Percentiles rank a stretch among this genome's conserved stretches.
phyloP scores from a whole-genome alignment of 2,113 vertebrate genomes.

The Turnix velox region DNA sequence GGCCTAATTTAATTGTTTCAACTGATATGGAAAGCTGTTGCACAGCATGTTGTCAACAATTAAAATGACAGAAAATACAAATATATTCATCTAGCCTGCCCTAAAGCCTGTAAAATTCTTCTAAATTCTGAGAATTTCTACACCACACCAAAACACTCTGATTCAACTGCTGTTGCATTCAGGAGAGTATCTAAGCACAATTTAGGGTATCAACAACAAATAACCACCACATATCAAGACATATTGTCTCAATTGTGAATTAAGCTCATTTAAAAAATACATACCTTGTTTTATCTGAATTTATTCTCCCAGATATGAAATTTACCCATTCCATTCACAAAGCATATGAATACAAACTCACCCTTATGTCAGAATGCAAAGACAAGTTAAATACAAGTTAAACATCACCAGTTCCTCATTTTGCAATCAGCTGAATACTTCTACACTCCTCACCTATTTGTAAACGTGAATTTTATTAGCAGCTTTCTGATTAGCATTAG shows the following conservation, averaged over 20 bases:
- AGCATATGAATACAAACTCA: not conserved
- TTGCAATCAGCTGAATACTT: not conserved
- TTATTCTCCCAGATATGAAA: not conserved
- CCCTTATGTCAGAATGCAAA: not conserved
- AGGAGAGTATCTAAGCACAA: not conserved
- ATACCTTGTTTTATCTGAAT: not conserved
- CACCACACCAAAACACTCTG: not conserved
- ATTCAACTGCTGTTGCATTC: not conserved
- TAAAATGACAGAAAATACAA: not conserved
- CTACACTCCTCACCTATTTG: not conserved
- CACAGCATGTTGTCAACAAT: not conserved
- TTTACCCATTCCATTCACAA: not conserved
- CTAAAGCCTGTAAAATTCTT: not conserved
- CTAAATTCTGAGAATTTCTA: not conserved
- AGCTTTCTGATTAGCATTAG: not conserved
- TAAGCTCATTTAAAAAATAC: not conserved
- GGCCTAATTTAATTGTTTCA: not conserved
- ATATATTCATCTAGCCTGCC: not conserved
- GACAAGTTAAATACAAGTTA: not conserved
- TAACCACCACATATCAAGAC: not conserved
- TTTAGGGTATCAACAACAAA: not conserved
- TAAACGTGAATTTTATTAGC: not conserved
- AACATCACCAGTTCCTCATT: not conserved
- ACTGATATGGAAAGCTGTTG: not conserved
- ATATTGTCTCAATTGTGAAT: not conserved